Evolutionary conservation across 2,113 vertebrate genomes (phyloP), one percentile per base, ranked within the genome.

Genomic region (Fukomys damarensis): DNA sequence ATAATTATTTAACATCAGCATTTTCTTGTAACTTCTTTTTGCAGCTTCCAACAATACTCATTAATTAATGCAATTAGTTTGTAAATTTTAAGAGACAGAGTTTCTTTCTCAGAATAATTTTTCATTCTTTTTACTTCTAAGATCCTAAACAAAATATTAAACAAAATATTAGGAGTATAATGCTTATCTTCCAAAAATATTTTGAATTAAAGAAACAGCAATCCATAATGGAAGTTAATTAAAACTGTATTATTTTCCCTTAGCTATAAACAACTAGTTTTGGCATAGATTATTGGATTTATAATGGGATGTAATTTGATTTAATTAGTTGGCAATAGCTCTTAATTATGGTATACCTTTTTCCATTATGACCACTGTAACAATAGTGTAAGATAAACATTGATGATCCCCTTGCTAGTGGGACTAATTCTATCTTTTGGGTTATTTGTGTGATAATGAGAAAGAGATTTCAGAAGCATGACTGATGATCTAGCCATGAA

Each of bases 281-380:
- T 97, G 97, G 87, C 96, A 95, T 96, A 97, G 94, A 95, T 94
- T 89, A 92, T 82, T 93, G 74, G 70, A 46, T 97, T 98, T 97
- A 96, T 94, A 98, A 95, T 98, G 90, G 96, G 96, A 82, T 72
- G n/a, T 96, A 97, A 98, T 96, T 98, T 98, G 96, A 97, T 96
- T 96, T 97, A 98, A 98, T 98, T 98, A 98, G 95, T 98, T 98
- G 93, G 46, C 94, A 90, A 96, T 97, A 97, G 96, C 93, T 98
- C 95, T 96, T 98, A 91, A 95, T 98, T 26, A 61, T 91, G 95
- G 38, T 85, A 93, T 98, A 97, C 59, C 38, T 98, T 97, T 98
- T 94, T 74, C 52, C 46, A 93, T 98, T 98, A 96, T 96, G 95
- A 82, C 94, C 95, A 56, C 93, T 96, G 94, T 90, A 96, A 97